Evolutionary conservation across 2,797 vertebrate species (phyloP).

Genomic region (Pseudotriccus pelzelni): DNA sequence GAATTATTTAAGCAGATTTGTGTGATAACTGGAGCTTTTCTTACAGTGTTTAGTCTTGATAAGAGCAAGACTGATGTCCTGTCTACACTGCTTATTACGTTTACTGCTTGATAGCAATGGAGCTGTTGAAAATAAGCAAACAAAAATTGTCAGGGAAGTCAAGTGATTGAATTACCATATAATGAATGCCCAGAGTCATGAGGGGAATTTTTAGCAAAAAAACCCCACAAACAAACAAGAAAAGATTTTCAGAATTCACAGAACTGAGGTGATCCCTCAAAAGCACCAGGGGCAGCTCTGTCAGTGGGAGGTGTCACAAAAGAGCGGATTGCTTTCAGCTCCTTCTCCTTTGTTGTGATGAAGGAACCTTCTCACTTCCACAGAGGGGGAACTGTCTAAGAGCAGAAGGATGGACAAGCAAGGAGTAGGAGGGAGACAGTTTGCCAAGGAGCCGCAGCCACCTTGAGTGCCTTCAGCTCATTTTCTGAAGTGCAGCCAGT

Average conservation of each 20-base stretch:
- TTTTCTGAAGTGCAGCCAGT: background rate
- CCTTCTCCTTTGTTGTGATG: background rate
- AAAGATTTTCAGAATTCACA: background rate
- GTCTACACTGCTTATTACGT: background rate
- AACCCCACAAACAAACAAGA: background rate
- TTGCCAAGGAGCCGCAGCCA: background rate
- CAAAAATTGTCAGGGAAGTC: background rate
- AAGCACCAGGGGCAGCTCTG: accelerated
- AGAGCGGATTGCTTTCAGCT: background rate
- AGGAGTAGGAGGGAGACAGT: background rate
- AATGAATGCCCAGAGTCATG: background rate
- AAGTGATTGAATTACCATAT: background rate
- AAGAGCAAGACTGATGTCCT: background rate
- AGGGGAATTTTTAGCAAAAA: background rate
- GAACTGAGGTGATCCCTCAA: background rate
- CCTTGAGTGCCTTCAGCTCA: background rate
- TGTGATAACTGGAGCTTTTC: background rate
- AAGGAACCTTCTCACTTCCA: background rate
- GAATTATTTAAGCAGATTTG: slow-evolving; percentile 21
- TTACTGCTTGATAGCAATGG: background rate
- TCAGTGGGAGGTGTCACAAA: background rate
- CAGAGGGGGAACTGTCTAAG: background rate
- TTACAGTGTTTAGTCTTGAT: background rate
- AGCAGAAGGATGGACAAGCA: background rate
- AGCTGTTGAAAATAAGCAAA: slow-evolving; percentile 14